These are phyloP conservation scores for Hirtodrosophila trivittata DNA, from an alignment of 2,888 invertebrate genomes.

Conservation along the genomic window DNA sequence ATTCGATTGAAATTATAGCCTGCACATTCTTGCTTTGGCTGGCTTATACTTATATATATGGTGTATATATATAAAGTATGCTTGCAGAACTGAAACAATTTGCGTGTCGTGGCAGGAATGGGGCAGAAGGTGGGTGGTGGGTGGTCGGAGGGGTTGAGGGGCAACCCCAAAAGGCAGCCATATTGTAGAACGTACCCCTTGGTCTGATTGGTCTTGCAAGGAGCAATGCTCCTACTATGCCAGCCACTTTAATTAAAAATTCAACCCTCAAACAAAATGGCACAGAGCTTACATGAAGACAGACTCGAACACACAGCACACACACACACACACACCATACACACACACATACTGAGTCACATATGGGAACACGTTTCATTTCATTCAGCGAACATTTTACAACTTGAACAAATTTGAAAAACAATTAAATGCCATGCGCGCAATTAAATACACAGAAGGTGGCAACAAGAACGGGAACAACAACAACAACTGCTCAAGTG, in stretches of 20 bases:
- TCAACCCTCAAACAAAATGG: constrained; percentile 69
- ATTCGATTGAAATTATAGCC: constrained; percentile 79
- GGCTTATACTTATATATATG: constrained; percentile 18
- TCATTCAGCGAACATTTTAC: constrained; percentile 71
- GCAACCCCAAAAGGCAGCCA: constrained; percentile 65
- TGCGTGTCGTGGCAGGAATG: constrained; percentile 54
- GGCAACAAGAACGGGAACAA: constrained; percentile 69
- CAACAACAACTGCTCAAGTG: constrained; percentile 64
- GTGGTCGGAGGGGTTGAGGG: not conserved
- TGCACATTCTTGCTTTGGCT: constrained; percentile 27
- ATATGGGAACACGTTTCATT: constrained; percentile 47
- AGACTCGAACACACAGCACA: constrained; percentile 7
- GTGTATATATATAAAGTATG: constrained; percentile 6
- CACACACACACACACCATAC: constrained; percentile 19
- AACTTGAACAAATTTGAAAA: constrained; percentile 81
- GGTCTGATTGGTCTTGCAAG: constrained; percentile 55
- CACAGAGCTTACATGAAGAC: constrained; percentile 34
- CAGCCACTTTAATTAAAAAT: constrained; percentile 73
- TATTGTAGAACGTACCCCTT: constrained; percentile 45
- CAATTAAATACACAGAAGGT: constrained; percentile 83
- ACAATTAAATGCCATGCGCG: constrained; percentile 83
- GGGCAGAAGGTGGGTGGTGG: no score
- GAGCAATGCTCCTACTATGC: constrained; percentile 66
- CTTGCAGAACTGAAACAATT: constrained; percentile 58
- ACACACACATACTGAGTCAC: constrained; percentile 15